phyloP scores from a whole-genome alignment of 1,140 invertebrate genomes.

The Charaxes varanes region DNA sequence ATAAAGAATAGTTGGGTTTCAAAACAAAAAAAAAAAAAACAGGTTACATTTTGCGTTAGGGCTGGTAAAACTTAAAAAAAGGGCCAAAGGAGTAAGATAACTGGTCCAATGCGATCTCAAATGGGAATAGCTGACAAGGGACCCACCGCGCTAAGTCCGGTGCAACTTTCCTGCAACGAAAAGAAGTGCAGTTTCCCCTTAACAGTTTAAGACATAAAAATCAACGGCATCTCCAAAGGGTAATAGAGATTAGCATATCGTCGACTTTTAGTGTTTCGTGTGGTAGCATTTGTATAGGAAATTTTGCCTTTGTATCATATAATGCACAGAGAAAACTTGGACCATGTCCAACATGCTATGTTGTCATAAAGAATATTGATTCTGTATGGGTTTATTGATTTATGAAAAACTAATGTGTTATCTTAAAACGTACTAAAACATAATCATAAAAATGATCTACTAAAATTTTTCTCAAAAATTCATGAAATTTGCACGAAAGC shows the following conservation, averaged over 20 bases:
- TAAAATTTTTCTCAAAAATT: too few relatives aligned
- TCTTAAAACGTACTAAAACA: too few relatives aligned
- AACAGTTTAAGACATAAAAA: conserved; percentile 29
- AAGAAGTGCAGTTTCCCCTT: conserved; percentile 32
- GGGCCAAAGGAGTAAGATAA: conserved; percentile 9
- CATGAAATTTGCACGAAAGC: too few relatives aligned
- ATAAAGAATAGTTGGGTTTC: too few relatives aligned
- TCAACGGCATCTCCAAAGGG: conserved; percentile 26
- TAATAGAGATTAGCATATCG: conserved; percentile 32
- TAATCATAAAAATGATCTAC: too few relatives aligned
- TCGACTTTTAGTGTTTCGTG: conserved; percentile 11
- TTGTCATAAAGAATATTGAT: too few relatives aligned
- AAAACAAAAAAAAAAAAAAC: not conserved
- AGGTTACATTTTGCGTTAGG: not conserved
- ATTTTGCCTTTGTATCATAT: conserved; percentile 15
- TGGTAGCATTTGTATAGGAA: conserved; percentile 11
- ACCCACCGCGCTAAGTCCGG: conserved; percentile 17
- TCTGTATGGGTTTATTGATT: too few relatives aligned
- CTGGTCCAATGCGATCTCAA: conserved; percentile 19
- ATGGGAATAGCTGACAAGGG: conserved; percentile 23
- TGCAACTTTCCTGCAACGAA: conserved; percentile 23
- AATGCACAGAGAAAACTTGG: conserved; percentile 8
- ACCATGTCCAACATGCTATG: conserved; percentile 11
- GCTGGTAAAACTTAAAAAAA: conserved; percentile 5
- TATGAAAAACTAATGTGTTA: too few relatives aligned